phyloP scores from a whole-genome alignment of 2,888 invertebrate genomes.

The Tiliacea aurago region DNA sequence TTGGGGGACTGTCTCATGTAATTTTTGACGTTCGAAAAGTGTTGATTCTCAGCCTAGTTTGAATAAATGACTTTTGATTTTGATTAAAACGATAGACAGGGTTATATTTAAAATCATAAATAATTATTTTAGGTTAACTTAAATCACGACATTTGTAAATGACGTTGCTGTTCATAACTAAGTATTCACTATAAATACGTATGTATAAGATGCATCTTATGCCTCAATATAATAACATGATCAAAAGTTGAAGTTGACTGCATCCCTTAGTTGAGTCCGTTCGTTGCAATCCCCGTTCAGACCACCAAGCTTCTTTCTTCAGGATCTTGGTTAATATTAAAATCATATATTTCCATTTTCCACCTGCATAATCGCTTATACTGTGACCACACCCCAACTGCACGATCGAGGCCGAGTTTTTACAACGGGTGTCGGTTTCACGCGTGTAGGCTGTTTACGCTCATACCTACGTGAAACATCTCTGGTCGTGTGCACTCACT shows the following conservation, averaged over 20 bases:
- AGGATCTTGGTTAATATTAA: not conserved
- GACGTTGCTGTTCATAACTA: no score
- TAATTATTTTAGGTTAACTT: not conserved
- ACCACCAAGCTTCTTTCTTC: not conserved
- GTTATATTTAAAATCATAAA: not conserved
- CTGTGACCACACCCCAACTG: constrained; percentile 52
- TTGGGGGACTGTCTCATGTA: no score
- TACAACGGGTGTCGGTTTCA: constrained; percentile 79
- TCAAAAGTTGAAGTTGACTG: not conserved
- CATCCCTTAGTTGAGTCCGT: not conserved
- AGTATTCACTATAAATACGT: not conserved
- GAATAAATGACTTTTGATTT: no score
- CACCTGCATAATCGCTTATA: constrained; percentile 61
- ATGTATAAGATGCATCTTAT: not conserved
- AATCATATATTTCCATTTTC: constrained; percentile 9
- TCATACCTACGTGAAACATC: constrained; percentile 68
- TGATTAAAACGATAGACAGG: not conserved
- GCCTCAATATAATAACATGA: not conserved
- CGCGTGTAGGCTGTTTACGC: constrained; percentile 75
- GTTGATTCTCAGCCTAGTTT: no score
- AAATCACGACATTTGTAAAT: not conserved
- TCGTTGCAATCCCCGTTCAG: not conserved
- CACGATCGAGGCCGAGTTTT: constrained; percentile 77
- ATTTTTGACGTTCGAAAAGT: no score
- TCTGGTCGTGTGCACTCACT: constrained; percentile 52